Base-by-base conservation (phyloP, 2,797 vertebrate genomes). In the Periparus ater region DNA sequence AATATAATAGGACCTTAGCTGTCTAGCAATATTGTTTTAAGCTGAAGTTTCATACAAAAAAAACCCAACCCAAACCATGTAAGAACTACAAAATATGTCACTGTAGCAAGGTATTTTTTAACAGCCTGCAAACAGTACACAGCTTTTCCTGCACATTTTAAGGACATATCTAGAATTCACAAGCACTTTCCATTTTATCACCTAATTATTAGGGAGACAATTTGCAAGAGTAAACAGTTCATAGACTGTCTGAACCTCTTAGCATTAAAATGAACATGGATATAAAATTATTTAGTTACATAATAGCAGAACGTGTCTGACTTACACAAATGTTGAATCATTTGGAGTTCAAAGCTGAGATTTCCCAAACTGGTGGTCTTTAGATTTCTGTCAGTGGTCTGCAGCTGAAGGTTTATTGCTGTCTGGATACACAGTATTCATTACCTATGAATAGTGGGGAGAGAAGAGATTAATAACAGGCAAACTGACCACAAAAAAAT, bases 311-410 rank as follows among this genome's bases (percentile, higher is more conserved):
- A 68, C 2, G 3, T 18, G 7, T 81, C 70, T 86, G 76, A 96
- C 92, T 96, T 94, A 94, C 82, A 88, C 34, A 66, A 75, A 66
- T 20, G 79, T 50, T 86, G 87, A 94, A 54, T 72, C 82, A 91
- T 92, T 85, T 86, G 84, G 54, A 55, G 47, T 47, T 76, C 88
- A 74, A 88, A 83, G 68, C 30, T 70, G 58, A 78, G 7, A n/a
- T 84, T 88, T 88, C 53, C 66, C 58, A 91, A 42, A 53, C 14
- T 63, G 51, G 8, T 60, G 32, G 23, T 53, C 54, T 78, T 7
- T 3, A 53, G 66, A 60, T 10, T 83, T 68, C 60, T 57, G 47
- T n/a, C 80, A 70, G 48, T 21, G 23, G 34, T 67, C 60, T 77
- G 48, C 54, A 82, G 47, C 12, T 74, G 82, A 67, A 80, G 23